phyloP scores from a whole-genome alignment of 2,797 vertebrate species.

The Poeciliopsis gracilis region DNA sequence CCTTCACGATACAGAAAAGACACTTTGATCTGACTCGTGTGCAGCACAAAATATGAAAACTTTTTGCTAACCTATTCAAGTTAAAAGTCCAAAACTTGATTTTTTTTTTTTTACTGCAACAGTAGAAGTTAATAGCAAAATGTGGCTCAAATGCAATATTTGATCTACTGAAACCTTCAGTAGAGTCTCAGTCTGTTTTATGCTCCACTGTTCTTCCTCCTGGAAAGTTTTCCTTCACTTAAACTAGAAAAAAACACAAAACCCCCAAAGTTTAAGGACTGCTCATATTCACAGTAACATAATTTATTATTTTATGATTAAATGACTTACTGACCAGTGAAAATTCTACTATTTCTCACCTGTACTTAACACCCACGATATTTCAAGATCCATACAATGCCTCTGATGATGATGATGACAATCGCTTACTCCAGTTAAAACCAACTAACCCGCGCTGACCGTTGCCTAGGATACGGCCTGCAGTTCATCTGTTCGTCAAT shows the following conservation, averaged over 20 bases:
- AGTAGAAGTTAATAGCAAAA: no score
- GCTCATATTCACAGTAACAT: not conserved
- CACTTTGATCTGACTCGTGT: no score
- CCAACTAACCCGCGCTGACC: not conserved
- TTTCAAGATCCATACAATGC: not conserved
- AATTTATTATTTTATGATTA: not conserved
- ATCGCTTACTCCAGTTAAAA: not conserved
- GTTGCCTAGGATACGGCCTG: not conserved
- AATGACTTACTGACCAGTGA: not conserved
- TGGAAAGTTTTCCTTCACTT: not conserved
- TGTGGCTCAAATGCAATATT: not conserved
- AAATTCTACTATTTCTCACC: not conserved
- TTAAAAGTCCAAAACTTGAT: no score
- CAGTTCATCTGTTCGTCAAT: not conserved
- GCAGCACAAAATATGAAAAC: no score
- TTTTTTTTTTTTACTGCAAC: no score
- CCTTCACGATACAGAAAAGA: no score
- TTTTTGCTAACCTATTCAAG: no score
- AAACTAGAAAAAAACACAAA: not conserved
- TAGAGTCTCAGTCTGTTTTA: not conserved
- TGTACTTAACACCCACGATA: not conserved
- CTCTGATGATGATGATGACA: not conserved
- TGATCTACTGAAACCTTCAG: not conserved
- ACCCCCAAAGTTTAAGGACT: not conserved
- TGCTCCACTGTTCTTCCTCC: not conserved